Percentiles rank a stretch among this genome's conserved stretches.
Evolutionary conservation across 2,113 vertebrate genomes (phyloP).

Genomic region (Noturus placidus): DNA sequence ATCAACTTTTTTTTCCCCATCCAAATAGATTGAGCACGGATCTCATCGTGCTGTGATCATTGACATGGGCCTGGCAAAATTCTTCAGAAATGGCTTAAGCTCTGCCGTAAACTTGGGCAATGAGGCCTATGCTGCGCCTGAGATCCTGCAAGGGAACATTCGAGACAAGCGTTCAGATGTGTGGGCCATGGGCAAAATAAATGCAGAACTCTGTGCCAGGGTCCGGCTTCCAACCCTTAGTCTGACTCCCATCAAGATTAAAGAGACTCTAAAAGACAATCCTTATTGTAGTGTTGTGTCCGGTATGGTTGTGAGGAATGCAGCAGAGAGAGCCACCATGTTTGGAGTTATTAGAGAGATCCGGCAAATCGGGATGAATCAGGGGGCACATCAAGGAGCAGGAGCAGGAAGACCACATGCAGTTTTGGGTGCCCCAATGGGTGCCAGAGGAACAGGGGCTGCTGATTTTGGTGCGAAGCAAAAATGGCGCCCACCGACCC

Average conservation of each 20-base stretch:
- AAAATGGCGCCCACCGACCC: background rate
- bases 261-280: conserved; percentile 58
- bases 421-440: background rate
- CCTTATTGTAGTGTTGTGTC: conserved; percentile 61
- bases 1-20: background rate
- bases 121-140: conserved; percentile 71
- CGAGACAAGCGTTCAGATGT: conserved; percentile 70
- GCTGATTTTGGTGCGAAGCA: background rate
- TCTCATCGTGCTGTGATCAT: conserved; percentile 74
- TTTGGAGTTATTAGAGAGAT: conserved; percentile 62
- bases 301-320: conserved; percentile 64
- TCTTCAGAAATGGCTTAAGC: conserved; percentile 62
- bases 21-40: conserved; percentile 68
- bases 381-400: background rate
- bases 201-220: conserved; percentile 68
- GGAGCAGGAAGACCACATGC: background rate
- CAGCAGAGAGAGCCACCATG: conserved; percentile 58
- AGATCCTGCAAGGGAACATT: conserved; percentile 59
- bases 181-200: conserved; percentile 76
- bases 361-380: conserved; percentile 41
- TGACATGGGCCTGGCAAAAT: conserved; percentile 74
- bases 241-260: conserved; percentile 65
- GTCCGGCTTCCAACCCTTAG: conserved; percentile 63
- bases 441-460: background rate
- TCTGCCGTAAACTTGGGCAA: conserved; percentile 70